Percentiles rank a stretch among this genome's conserved stretches.
Evolutionary conservation across 1,140 invertebrate species (phyloP).

Genomic region (Ips typographus): DNA sequence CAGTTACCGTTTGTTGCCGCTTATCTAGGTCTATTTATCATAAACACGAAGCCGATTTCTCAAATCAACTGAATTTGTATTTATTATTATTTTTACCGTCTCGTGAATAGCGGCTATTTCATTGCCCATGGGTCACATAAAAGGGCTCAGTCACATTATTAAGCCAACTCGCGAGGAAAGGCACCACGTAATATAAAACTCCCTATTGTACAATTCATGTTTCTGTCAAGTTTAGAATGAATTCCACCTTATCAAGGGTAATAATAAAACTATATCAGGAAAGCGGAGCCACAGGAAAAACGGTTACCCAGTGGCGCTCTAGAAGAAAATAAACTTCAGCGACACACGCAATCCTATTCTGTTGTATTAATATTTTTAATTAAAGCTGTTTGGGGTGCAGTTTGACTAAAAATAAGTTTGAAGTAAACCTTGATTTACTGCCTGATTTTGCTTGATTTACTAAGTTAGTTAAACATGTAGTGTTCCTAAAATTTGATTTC

Average conservation of each 20-base stretch:
- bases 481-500: too few relatives aligned
- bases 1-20: neutral
- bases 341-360: slow-evolving; percentile 18
- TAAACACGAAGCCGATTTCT: slow-evolving; percentile 10
- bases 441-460: too few relatives aligned
- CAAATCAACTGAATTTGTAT: slow-evolving; percentile 22
- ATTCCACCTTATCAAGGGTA: neutral
- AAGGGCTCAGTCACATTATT: slow-evolving; percentile 30
- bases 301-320: neutral
- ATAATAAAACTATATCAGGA: neutral
- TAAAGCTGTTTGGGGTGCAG: slow-evolving; percentile 18
- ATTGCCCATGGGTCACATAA: slow-evolving; percentile 27
- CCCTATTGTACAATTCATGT: neutral
- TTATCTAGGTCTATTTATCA: slow-evolving; percentile 14
- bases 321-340: slow-evolving; percentile 5
- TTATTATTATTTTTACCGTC: slow-evolving; percentile 31
- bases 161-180: neutral
- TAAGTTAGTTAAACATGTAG: too few relatives aligned
- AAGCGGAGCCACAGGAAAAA: neutral
- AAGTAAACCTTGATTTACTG: neutral
- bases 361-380: slow-evolving; percentile 25
- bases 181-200: neutral
- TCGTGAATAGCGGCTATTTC: slow-evolving; percentile 27
- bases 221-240: neutral
- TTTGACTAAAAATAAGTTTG: slow-evolving; percentile 10